phyloP scores from a whole-genome alignment of 2,888 invertebrate genomes.

The Drosophila austrosaltans region DNA sequence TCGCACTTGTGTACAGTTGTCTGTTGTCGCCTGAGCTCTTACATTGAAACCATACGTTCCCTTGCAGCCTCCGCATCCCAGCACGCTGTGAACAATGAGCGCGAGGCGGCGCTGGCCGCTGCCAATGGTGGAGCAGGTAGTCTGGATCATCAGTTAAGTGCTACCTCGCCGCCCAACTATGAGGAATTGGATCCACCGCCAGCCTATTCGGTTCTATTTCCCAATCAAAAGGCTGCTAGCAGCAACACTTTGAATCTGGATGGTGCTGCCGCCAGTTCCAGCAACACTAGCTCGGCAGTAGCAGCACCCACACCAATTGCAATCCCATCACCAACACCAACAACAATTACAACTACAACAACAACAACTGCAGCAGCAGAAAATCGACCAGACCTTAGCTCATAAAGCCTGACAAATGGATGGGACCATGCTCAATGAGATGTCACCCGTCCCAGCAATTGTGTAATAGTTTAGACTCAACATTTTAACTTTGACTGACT shows the following conservation, averaged over 20 bases:
- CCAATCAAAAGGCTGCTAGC: slow-evolving; percentile 83
- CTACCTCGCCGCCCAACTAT: slow-evolving; percentile 85
- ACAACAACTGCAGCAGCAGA: slow-evolving; percentile 15
- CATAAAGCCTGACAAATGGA: slow-evolving; percentile 60
- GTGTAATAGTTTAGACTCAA: slow-evolving; percentile 59
- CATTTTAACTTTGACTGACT: slow-evolving; percentile 75
- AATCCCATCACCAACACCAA: slow-evolving; percentile 27
- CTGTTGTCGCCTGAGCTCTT: slow-evolving; percentile 80
- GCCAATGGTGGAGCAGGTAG: slow-evolving; percentile 58
- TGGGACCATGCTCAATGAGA: slow-evolving; percentile 16
- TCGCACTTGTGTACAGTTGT: slow-evolving; percentile 60
- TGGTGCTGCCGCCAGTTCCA: slow-evolving; percentile 55
- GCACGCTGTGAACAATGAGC: slow-evolving; percentile 82
- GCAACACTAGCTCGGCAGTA: slow-evolving; percentile 36
- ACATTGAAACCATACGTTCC: slow-evolving; percentile 80
- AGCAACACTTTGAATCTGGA: slow-evolving; percentile 73
- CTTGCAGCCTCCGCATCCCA: slow-evolving; percentile 83
- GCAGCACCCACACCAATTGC: slow-evolving; percentile 25
- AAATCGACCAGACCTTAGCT: slow-evolving; percentile 47
- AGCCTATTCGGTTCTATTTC: slow-evolving; percentile 88
- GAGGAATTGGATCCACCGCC: slow-evolving; percentile 87
- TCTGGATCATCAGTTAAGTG: slow-evolving; percentile 66
- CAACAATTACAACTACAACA: slow-evolving; percentile 25
- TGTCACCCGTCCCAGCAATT: slow-evolving; percentile 50
- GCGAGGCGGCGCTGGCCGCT: slow-evolving; percentile 79